A percentile compares a stretch with the other conserved stretches of the same genome.
Evolutionary conservation across 2,888 invertebrate species (phyloP).

Genomic region (Pherbina coryleti): DNA sequence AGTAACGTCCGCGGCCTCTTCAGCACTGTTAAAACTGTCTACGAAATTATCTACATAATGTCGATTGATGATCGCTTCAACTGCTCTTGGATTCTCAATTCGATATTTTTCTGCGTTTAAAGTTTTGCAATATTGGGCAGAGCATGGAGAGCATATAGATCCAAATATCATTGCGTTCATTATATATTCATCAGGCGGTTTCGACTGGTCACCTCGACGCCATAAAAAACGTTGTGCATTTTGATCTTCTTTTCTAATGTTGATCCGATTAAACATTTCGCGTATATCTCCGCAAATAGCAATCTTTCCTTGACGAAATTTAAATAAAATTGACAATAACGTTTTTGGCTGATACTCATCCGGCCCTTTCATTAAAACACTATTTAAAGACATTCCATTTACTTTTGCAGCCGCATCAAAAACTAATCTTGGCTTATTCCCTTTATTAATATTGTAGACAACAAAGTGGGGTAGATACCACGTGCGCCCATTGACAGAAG

Average conservation of each 20-base stretch:
- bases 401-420: slow-evolving; percentile 27
- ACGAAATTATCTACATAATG: too few relatives aligned
- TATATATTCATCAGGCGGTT: neutral
- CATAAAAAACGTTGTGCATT: neutral
- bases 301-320: slow-evolving; percentile 17
- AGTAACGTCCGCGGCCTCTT: too few relatives aligned
- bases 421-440: slow-evolving; percentile 19
- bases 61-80: too few relatives aligned
- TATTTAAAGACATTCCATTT: slow-evolving; percentile 20
- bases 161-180: neutral
- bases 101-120: neutral
- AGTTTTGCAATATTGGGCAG: neutral
- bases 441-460: slow-evolving; percentile 70
- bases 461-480: neutral
- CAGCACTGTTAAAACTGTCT: too few relatives aligned
- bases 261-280: neutral
- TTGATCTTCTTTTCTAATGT: neutral
- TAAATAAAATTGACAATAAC: slow-evolving; percentile 21
- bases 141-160: too few relatives aligned
- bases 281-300: slow-evolving; percentile 11
- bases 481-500: too few relatives aligned
- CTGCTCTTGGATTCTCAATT: too few relatives aligned
- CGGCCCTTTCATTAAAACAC: slow-evolving; percentile 6
- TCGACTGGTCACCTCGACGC: neutral
- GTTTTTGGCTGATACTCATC: slow-evolving; percentile 20